A percentile compares a stretch with the other conserved stretches of the same genome.
Evolutionary conservation across 2,113 vertebrate genomes (phyloP).

Genomic region (Gnathonemus echidnorhynchus): DNA sequence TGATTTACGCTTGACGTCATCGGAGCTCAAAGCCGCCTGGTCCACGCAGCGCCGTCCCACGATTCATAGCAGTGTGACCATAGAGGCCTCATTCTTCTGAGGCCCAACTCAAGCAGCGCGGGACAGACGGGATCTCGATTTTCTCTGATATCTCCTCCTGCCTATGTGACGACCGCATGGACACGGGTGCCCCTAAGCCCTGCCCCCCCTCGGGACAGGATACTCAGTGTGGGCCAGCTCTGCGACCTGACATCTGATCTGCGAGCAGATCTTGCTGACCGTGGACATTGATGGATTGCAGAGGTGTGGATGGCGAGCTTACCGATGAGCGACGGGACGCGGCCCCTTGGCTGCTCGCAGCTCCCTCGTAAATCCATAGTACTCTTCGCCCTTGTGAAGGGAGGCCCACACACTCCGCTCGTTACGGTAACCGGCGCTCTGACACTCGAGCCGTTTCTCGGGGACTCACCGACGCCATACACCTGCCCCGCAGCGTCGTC

Average conservation of each 20-base stretch:
- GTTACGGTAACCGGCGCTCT: background rate
- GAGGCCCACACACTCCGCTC: background rate
- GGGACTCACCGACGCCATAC: slow-evolving; percentile 9
- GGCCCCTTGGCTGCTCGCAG: background rate
- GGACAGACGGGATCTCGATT: no score
- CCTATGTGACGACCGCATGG: background rate
- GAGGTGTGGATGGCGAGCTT: background rate
- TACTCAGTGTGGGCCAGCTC: background rate
- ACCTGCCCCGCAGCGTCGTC: slow-evolving; percentile 25
- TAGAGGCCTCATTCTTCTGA: background rate
- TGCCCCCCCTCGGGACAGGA: background rate
- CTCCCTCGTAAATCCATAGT: background rate
- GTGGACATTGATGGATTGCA: background rate
- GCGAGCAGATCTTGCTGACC: background rate
- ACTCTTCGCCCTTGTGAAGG: background rate
- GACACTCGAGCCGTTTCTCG: background rate
- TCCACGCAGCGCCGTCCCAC: background rate
- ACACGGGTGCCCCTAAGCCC: background rate
- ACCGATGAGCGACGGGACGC: background rate
- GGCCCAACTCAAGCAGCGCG: background rate
- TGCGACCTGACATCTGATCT: background rate
- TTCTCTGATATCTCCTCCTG: background rate
- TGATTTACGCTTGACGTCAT: background rate
- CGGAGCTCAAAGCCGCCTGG: background rate
- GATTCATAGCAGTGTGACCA: background rate